Conservation (phyloP, 2,888 invertebrate species). For the Euzetes globulus region DNA sequence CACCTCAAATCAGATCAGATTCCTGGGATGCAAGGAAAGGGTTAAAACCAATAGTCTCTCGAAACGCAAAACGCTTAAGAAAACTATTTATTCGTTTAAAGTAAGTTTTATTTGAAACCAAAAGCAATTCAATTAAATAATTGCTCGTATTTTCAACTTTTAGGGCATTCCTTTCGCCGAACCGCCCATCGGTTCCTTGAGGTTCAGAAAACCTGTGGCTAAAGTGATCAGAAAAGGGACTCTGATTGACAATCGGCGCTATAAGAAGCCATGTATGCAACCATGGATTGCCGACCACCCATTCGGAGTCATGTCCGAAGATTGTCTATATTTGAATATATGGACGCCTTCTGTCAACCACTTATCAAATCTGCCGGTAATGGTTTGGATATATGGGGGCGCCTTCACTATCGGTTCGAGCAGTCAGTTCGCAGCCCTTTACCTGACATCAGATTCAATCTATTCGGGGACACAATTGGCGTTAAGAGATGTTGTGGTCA, state of each 20-base stretch:
- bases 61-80: not conserved
- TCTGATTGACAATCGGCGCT: not conserved
- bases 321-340: conserved; percentile 8
- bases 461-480: conserved; percentile 1
- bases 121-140: not conserved
- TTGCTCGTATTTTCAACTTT: not conserved
- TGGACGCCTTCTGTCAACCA: not conserved
- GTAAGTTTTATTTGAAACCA: not conserved
- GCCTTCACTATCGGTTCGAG: not conserved
- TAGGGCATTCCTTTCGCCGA: conserved; percentile 18
- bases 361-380: not conserved
- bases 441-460: not conserved
- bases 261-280: conserved; percentile 11
- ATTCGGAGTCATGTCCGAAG: not conserved
- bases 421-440: conserved; percentile 2
- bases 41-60: not conserved
- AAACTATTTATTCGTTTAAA: not conserved
- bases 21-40: not conserved
- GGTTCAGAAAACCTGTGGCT: not conserved
- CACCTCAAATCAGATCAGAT: not conserved
- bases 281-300: not conserved
- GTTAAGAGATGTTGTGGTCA: not conserved
- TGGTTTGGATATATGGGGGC: conserved; percentile 10
- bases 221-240: not conserved
- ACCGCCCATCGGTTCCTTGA: not conserved